phyloP scores from a whole-genome alignment of 2,797 vertebrate genomes.

The Heteromormyrus szaboi region DNA sequence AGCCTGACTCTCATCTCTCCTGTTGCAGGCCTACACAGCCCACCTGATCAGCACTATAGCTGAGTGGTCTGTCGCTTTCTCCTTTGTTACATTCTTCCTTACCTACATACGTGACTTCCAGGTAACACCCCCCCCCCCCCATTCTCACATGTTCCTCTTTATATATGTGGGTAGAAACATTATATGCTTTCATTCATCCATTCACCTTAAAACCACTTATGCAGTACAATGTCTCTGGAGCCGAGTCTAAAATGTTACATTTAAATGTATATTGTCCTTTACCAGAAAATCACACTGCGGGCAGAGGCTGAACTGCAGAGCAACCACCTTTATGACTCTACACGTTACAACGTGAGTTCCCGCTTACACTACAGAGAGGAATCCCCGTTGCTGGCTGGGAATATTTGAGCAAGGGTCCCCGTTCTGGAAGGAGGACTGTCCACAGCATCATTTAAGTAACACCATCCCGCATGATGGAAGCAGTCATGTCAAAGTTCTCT shows the following conservation, averaged over 20 bases:
- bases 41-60: conserved; percentile 77
- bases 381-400: conserved; percentile 62
- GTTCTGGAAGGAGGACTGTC: not conserved
- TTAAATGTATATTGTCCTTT: not conserved
- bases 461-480: not conserved
- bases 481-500: not conserved
- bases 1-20: not conserved
- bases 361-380: conserved; percentile 49
- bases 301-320: conserved; percentile 63
- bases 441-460: not conserved
- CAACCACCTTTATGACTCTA: conserved; percentile 64
- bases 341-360: conserved; percentile 26
- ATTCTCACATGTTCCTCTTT: not conserved
- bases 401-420: conserved; percentile 52
- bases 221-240: not conserved
- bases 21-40: conserved; percentile 69
- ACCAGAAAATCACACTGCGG: conserved; percentile 76
- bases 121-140: conserved; percentile 51
- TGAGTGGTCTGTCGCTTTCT: conserved; percentile 84
- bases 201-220: not conserved
- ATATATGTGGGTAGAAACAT: not conserved
- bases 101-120: conserved; percentile 88
- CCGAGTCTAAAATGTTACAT: not conserved
- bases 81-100: conserved; percentile 89
- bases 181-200: not conserved